Evolutionary conservation across 37 sponge, comb jelly and placozoan genomes (phyloP), one percentile per base, ranked within the genome.

Genomic region (Tethya wilhelma): DNA sequence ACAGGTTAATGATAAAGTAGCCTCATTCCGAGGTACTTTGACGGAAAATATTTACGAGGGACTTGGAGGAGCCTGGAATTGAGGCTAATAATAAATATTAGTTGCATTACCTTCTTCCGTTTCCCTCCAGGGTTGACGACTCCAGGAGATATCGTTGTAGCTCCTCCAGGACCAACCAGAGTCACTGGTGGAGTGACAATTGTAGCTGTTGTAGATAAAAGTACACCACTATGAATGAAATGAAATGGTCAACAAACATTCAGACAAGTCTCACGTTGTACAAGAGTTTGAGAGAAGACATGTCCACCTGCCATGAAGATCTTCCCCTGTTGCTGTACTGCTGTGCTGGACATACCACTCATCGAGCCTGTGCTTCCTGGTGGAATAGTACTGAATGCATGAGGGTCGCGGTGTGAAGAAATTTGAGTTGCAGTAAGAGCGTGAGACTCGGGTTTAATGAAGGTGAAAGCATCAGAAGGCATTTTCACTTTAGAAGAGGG

Each of bases 391-490:
- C 53, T 26, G 45, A 29, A 43, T 14, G 31, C 33, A 11, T 65
- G 66, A 23, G 45, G 25, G 44, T 56, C 12, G 4, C 58, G 26
- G 40, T 28, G 32, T n/a, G 75, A 9, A 2, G 75, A 60, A 59
- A 60, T 7, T 53, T 38, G 22, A 32, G 73, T 14, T n/a, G 49
- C 37, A 34, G 37, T 17, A 6, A 6, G 4, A 19, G 67, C 6
- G 41, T 41, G 42, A 40, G 69, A 30, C 25, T 80, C 81, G 2
- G 37, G 69, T 57, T 75, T 74, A 11, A 87, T 81, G 72, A 87
- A 87, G 53, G 40, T 42, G 71, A 44, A 75, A 4, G 82, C 76
- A 76, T 87, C 88, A 30, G 53, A 12, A 5, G 86, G 88, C 58
- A 69, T 46, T 41, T 74, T 90, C 66, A 37, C 74, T 63, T 49